Evolutionary conservation across 2,113 vertebrate species (phyloP).

Genomic region (Ursus arctos): DNA sequence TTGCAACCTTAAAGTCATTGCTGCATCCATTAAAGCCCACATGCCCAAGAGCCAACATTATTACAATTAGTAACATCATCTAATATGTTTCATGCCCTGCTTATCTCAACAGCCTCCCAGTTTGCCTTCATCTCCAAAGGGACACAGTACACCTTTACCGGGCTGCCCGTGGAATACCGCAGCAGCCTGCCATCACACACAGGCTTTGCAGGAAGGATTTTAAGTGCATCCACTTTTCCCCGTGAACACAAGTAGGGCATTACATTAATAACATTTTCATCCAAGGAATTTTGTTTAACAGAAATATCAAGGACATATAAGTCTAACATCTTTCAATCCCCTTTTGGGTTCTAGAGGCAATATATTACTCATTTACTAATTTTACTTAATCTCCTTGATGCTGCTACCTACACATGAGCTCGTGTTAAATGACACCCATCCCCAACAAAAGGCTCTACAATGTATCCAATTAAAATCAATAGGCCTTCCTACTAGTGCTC

Average conservation of each 20-base stretch:
- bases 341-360: background rate
- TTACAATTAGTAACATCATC: background rate
- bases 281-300: background rate
- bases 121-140: background rate
- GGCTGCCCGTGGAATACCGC: background rate
- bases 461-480: background rate
- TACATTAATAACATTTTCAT: background rate
- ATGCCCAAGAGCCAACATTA: background rate
- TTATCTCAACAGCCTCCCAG: background rate
- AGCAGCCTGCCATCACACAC: background rate
- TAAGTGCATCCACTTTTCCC: background rate
- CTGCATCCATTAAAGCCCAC: background rate
- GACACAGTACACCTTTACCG: background rate
- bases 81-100: background rate
- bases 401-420: background rate
- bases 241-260: no score
- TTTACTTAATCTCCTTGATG: background rate
- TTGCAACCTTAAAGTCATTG: background rate
- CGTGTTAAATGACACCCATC: background rate
- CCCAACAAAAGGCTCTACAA: background rate
- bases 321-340: background rate
- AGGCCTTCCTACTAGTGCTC: background rate
- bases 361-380: background rate
- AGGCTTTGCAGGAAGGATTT: background rate
- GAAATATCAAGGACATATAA: background rate